These are phyloP conservation scores for Aphelocoma californica DNA, from an alignment of 2,797 vertebrate species.

Conservation along the genomic window DNA sequence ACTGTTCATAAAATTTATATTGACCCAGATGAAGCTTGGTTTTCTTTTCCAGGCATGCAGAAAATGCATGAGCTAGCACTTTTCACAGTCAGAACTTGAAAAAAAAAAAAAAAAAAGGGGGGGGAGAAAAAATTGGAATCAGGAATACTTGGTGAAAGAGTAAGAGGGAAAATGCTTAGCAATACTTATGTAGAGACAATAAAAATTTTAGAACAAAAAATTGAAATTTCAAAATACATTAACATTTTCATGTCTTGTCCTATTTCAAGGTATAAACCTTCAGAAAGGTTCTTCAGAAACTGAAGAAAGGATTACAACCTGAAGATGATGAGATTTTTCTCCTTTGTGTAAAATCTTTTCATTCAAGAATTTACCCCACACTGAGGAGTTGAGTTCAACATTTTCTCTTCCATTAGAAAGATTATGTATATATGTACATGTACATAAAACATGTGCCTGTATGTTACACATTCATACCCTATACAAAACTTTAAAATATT, in stretches of 20 bases:
- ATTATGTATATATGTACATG: not conserved
- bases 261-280: not conserved
- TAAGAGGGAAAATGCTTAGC: not conserved
- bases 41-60: not conserved
- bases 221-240: not conserved
- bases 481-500: not conserved
- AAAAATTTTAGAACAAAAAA: not conserved
- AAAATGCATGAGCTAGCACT: not conserved
- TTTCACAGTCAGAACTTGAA: not conserved
- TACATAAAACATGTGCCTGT: not conserved
- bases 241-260: not conserved
- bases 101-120: not conserved
- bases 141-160: not conserved
- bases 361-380: not conserved
- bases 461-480: not conserved
- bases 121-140: not conserved
- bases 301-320: not conserved
- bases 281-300: not conserved
- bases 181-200: not conserved
- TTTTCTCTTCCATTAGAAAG: not conserved
- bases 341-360: not conserved
- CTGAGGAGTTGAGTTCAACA: not conserved
- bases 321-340: not conserved
- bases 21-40: not conserved
- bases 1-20: not conserved